These are phyloP conservation scores for Caenorhabditis sp. DNA, from an alignment of 2,888 invertebrate species.

Conservation along the genomic window DNA sequence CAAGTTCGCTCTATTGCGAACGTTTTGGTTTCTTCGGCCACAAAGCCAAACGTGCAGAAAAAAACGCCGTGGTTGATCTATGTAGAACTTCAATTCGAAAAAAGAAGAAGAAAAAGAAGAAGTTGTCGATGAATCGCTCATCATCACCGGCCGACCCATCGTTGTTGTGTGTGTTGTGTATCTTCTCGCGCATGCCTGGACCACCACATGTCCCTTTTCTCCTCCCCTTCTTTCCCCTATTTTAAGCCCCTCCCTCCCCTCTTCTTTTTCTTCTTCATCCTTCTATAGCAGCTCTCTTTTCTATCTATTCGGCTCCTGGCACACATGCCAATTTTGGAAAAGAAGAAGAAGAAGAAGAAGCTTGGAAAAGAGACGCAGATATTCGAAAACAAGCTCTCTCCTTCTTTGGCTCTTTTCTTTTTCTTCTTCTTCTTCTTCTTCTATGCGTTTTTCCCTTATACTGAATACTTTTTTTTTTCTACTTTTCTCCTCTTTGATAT, in stretches of 20 bases:
- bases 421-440: not conserved
- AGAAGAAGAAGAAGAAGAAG: not conserved
- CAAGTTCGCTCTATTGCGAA: too few species aligned
- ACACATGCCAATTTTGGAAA: not conserved
- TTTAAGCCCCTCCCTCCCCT: not conserved
- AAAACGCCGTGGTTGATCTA: too few species aligned
- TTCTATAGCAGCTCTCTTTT: not conserved
- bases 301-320: not conserved
- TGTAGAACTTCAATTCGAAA: too few species aligned
- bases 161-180: too few species aligned
- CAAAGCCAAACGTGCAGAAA: too few species aligned
- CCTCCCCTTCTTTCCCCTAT: not conserved
- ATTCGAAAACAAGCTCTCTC: not conserved
- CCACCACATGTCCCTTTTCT: not conserved
- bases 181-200: too few species aligned
- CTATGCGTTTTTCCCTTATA: not conserved
- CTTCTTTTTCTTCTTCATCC: conserved; percentile 3
- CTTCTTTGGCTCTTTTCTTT: not conserved
- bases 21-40: too few species aligned
- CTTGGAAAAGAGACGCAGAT: not conserved
- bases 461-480: not conserved
- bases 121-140: too few species aligned
- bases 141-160: too few species aligned
- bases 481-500: not conserved
- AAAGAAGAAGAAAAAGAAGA: too few species aligned